Base-by-base conservation (phyloP, 1,140 invertebrate species). In the Drosophila erecta region DNA sequence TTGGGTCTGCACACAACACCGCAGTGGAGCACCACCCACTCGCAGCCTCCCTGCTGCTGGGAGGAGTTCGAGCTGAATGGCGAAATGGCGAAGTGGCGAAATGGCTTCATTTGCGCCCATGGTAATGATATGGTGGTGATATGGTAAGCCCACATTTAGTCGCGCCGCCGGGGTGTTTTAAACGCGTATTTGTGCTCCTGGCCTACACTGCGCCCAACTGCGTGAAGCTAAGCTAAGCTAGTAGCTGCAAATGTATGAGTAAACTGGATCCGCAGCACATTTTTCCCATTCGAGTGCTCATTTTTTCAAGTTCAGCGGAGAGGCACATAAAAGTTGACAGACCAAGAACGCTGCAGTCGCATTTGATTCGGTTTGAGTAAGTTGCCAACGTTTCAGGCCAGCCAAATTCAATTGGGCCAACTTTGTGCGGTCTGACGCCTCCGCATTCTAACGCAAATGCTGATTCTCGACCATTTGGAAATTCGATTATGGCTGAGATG, bases 61-160 rank as follows among this genome's bases (percentile, higher is more conserved):
- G 15, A 64, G 41, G 51, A 73, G 67, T 69, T 76, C 30, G 35
- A 22, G 40, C 27, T 70, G 46, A 71, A 71, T 58, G 54, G 50
- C 37, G 50, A 76, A 17, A 17, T 17, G 17, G 17, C 17, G 17
- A 17, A 71, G 69, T 58, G 54, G 50, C 37, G 50, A 76, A 85
- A 85, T 85, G 64, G 74, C 83, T 86, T 81, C 74, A 81, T 81
- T 86, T 86, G 73, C 57, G 58, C 56, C 66, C 61, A 10, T 56
- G 38, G 67, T 74, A 81, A 80, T 81, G 67, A 80, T 62, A 69
- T 69, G 55, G 43, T 37, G 44, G 50, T 43, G 55, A 51, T 44
- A 22, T 33, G 17, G 24, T 53, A 47, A 30, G 46, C 55, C 47
- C 40, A 50, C 50, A 17, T 62, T 59, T 37, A 56, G 40, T 24